Evolutionary conservation across 1,140 invertebrate species (phyloP), one percentile per base, ranked within the genome.

Genomic region (Drosophila ercepeae): DNA sequence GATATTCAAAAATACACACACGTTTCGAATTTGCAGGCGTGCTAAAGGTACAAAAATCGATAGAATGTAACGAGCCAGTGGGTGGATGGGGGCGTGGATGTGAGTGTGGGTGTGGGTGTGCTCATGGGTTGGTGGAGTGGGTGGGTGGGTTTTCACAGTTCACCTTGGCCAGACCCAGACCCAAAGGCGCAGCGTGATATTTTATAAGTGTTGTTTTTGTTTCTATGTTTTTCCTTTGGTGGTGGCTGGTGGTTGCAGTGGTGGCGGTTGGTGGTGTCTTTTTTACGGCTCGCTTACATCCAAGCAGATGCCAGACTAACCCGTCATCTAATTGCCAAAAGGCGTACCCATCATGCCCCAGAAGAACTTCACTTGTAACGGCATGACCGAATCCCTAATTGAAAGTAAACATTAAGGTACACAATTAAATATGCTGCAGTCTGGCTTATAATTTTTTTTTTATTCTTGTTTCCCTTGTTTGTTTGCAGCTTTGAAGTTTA

Each of bases 251-350:
- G 44, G 46, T 16, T 53, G 21, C 13, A 21, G 39, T 25, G 14
- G 45, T 60, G 55, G 65, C 69, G 77, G 36, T 64, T 39, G 63
- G 49, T 67, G 77, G 70, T 68, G 72, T 84, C 68, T 81, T 57
- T 55, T 72, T 64, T 89, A 63, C 75, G 79, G 72, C 63, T 89
- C 78, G 77, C 50, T 67, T 77, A 64, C 69, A 72, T 59, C 46
- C 82, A 52, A 79, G 52, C 81, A 84, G 82, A 84, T 84, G 81
- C 82, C 82, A 61, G 53, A 59, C 65, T 71, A 73, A 73, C 65
- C 60, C 76, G 73, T 71, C 76, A 71, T 86, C 81, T 89, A 89
- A 89, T 89, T 89, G 71, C 86, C 64, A 77, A 89, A 82, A 78
- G 75, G 68, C 83, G 46, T 57, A 67, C 67, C 48, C 55, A 65